Conservation (phyloP, 2,113 vertebrate species). For the Alosa alosa region DNA sequence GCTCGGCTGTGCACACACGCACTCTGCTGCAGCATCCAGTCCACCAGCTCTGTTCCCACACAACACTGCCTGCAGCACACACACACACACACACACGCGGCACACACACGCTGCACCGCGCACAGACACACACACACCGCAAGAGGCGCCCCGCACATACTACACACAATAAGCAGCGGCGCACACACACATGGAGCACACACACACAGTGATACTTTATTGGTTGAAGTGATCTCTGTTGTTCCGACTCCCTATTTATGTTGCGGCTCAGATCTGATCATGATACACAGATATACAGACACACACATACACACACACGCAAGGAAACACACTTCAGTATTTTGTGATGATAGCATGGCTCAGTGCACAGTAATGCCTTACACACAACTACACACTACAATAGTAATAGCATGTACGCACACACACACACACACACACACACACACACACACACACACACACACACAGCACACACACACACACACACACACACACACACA, state of each 20-base stretch:
- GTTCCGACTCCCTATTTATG: no score
- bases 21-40: constrained; percentile 95
- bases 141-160: no score
- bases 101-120: constrained; percentile 21
- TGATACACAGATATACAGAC: not conserved
- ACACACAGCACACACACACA: not conserved
- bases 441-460: constrained; percentile 5
- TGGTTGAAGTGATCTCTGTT: no score
- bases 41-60: constrained; percentile 94
- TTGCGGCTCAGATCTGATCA: no score
- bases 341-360: no score
- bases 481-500: not conserved
- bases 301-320: not conserved
- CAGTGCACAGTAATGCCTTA: not conserved
- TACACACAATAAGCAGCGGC: no score
- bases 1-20: constrained; percentile 89
- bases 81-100: constrained; percentile 13
- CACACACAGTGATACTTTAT: not conserved
- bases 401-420: no score
- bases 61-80: constrained; percentile 85
- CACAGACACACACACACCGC: not conserved
- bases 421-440: no score
- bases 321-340: no score
- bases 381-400: not conserved
- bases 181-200: not conserved